Evolutionary conservation across 2,888 invertebrate genomes (phyloP), one percentile per base, ranked within the genome.

Genomic region (Spisula solida): DNA sequence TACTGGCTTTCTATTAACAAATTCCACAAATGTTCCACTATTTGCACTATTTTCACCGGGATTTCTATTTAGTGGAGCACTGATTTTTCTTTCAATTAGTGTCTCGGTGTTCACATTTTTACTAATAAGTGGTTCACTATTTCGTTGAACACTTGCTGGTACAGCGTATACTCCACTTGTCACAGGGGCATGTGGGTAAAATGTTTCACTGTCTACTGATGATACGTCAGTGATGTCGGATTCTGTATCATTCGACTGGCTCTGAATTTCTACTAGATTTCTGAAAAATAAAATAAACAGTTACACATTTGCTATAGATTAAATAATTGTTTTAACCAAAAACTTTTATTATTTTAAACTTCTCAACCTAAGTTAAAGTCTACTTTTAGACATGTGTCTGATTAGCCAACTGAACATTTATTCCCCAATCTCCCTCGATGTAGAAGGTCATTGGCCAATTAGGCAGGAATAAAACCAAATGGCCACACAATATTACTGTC

Each of bases 201-300:
- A 78, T 8, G 16, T 8, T 56, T 88, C 88, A 66, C 81, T 81
- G 20, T 88, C 88, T 29, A 84, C 6, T 34, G 88, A 82, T 82
- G 88, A 86, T 29, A 86, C 31, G 31, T 92, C 92, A 0, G 93
- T 89, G n/a, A 85, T 88, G 31, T 91, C 91, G 0, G 90, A 91
- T 20, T 92, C 92, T 12, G 89, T 88, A 51, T 88, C 90, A 60
- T 66, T 89, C 47, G 86, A 86, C n/a, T 84, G 60, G 20, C 34
- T 16, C 31, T 41, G 20, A 75, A 81, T 20, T 16, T 81, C 80
- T 51, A 29, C 55, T 18, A 8, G 81, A 48, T n/a, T 41, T 79
- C 79, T 82, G 79, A 25, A 66, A 51, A 51, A 51, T 51, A 51
- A 51, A 66, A 60, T n/a, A n/a, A 25, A 66, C 18, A 56, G n/a